Evolutionary conservation across 2,888 invertebrate species (phyloP), one percentile per base, ranked within the genome.

Genomic region (Pherbina coryleti): DNA sequence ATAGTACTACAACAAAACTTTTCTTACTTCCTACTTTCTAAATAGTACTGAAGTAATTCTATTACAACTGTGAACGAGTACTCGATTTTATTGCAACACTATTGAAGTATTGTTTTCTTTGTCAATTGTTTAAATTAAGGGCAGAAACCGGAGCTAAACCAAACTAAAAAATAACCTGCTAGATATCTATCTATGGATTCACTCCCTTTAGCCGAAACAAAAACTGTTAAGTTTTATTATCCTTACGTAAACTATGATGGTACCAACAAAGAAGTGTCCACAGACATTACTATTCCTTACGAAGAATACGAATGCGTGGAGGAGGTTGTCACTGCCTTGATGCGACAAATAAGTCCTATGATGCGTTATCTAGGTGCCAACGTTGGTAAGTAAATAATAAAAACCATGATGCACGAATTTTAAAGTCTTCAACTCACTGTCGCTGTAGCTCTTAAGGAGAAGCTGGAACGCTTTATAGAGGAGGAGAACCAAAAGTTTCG

Each of bases 401-500:
- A n/a, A n/a, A n/a, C n/a, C n/a, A n/a, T n/a, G n/a, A n/a, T n/a
- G n/a, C 5, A 8, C 44, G 25, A 8, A 11, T 19, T 37, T 37
- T 37, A 4, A 9, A 5, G 14, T 34, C 14, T 5, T 14, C 7
- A 22, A 11, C 28, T 44, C 49, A 19, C 8, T 5, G 1, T 17
- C 17, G 7, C 19, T 44, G 17, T 76, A 88, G 88, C 82, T 34
- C 78, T 90, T 25, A 85, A 85, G 37, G 77, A 78, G 9, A 74
- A 83, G n/a, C 64, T 96, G 73, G 90, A 91, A 69, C 84, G 90
- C n/a, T 95, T 95, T 87, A 92, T 95, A 53, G 90, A 91, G 62
- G 89, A 91, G 76, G 93, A 94, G 86, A 94, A 94, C 57, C 92
- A 93, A 82, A 91, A 92, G 78, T 94, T 92, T 84, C 92, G 93